These are phyloP conservation scores for Lepidocyrtoides sp. DNA, from an alignment of 2,888 invertebrate species.

Conservation along the genomic window DNA sequence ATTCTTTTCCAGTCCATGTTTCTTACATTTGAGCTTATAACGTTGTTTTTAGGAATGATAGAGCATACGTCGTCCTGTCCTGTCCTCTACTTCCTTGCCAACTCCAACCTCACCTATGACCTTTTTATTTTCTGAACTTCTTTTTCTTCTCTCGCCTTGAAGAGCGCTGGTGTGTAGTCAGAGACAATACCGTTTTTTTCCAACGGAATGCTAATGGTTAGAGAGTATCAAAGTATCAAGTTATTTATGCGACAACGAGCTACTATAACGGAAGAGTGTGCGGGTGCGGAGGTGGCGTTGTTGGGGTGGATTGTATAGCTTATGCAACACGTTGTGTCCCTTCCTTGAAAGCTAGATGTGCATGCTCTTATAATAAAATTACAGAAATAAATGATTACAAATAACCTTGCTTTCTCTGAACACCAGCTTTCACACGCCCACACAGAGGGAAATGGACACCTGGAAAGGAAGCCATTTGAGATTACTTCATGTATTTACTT, in stretches of 20 bases:
- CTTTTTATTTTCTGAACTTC: conserved; percentile 43
- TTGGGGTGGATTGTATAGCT: neutral
- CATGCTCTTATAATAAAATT: neutral
- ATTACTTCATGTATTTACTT: too few relatives aligned
- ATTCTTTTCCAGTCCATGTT: neutral
- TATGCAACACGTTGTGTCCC: neutral
- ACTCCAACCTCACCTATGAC: conserved; percentile 59
- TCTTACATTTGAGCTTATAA: neutral
- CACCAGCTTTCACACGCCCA: conserved; percentile 24
- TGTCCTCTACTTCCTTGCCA: conserved; percentile 36
- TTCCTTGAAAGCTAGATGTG: neutral
- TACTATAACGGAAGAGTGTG: too few relatives aligned
- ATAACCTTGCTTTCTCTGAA: too few relatives aligned
- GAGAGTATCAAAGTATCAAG: neutral
- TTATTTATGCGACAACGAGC: neutral
- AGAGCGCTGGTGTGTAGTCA: neutral
- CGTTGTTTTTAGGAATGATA: neutral
- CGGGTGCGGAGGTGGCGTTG: too few relatives aligned
- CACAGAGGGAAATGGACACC: conserved; percentile 37
- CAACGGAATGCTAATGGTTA: neutral
- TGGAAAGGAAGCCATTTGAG: neutral
- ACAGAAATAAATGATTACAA: too few relatives aligned
- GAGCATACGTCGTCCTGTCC: conserved; percentile 8
- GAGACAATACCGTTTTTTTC: neutral
- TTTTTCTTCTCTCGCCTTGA: neutral